Evolutionary conservation across 2,113 vertebrate species (phyloP), one percentile per base, ranked within the genome.

Genomic region (Corythoichthys haematopterus): DNA sequence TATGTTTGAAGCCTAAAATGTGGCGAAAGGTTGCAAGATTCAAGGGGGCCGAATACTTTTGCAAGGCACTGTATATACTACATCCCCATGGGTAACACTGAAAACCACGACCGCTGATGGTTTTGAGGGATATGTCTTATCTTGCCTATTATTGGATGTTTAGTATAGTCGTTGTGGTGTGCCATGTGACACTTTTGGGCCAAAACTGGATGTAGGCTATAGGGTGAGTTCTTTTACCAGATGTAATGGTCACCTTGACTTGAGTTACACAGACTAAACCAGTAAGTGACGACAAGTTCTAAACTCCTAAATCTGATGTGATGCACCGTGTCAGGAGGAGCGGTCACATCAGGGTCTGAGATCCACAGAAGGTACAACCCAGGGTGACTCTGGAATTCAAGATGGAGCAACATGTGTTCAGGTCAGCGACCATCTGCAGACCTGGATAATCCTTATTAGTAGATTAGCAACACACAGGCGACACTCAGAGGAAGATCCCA

Each of bases 391-490:
- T 6, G 40, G 38, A 62, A 28, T 33, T 28, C 8, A 62, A 66
- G 3, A n/a, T 45, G 2, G 72, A 64, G 75, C 69, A 80, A 83
- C 68, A 87, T 77, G 75, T 84, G 78, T 40, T 35, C 15, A 52
- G 35, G 66, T 45, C 16, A n/a, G 78, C 6, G 4, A 71, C 87
- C 87, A 91, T 89, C 86, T 90, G 90, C 76, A 84, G 71, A 69
- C 73, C 77, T 78, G 85, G 85, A 88, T 86, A 82, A 90, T 89
- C 84, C 80, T 50, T 36, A 76, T 80, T 74, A 89, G 77, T 48
- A 83, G 80, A 89, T 83, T 85, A 88, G 80, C 20, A 3, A 3
- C 20, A 13, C 66, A 46, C 47, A 2, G 35, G 43, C 66, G n/a
- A 70, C 74, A 53, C 66, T 52, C 45, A 2, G 36, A 48, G 16